phyloP scores from a whole-genome alignment of 2,797 vertebrate genomes.

The Cygnus olor region DNA sequence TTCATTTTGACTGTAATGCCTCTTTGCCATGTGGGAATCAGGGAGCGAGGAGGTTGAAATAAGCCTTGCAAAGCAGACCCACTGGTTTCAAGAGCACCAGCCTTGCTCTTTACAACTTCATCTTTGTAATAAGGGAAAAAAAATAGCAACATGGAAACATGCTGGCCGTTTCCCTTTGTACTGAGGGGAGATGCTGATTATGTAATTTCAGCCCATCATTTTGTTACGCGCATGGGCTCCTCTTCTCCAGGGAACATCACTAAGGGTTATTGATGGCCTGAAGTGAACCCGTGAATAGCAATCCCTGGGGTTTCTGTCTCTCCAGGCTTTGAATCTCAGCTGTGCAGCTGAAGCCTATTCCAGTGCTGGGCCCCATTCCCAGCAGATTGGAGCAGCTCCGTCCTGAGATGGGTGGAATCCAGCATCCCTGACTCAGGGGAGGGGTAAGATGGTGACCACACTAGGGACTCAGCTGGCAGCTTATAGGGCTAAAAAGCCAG shows the following conservation, averaged over 20 bases:
- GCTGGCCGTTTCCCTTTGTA: neutral
- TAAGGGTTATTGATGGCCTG: neutral
- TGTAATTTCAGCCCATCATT: neutral
- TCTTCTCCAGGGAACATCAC: neutral
- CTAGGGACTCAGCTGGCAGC: neutral
- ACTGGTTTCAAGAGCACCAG: neutral
- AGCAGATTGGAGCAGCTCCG: neutral
- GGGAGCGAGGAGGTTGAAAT: neutral
- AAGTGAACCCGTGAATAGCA: neutral
- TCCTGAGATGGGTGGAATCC: neutral
- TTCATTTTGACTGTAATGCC: slow-evolving; percentile 52
- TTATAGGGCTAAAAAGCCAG: neutral
- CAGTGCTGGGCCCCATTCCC: neutral
- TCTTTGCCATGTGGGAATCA: slow-evolving; percentile 1
- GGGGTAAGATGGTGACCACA: accelerated
- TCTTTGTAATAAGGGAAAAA: neutral
- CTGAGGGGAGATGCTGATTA: neutral
- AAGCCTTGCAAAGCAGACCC: neutral
- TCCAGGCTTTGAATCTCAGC: neutral
- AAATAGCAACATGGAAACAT: neutral
- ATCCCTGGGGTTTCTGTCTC: neutral
- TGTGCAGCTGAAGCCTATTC: neutral
- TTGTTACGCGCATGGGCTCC: neutral
- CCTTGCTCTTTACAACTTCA: neutral
- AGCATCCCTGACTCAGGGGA: neutral